These are phyloP conservation scores for Drosophila histrio DNA, from an alignment of 2,888 invertebrate species.

Conservation along the genomic window DNA sequence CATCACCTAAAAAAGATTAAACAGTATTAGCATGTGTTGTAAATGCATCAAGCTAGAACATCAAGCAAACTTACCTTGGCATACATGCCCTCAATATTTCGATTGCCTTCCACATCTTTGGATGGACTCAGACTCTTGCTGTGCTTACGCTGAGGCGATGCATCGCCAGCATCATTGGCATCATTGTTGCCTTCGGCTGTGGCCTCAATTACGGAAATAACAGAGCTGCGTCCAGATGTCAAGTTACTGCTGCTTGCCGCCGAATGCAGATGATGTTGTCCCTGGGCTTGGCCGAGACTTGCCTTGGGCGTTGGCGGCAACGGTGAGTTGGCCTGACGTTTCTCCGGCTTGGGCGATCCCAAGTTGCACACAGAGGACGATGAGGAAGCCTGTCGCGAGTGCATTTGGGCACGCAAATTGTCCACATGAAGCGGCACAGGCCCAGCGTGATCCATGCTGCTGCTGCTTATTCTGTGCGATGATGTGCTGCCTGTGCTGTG, in stretches of 20 bases:
- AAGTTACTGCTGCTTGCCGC: conserved; percentile 82
- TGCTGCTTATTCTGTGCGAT: conserved; percentile 38
- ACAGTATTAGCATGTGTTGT: not conserved
- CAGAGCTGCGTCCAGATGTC: conserved; percentile 83
- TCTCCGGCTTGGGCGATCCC: conserved; percentile 95
- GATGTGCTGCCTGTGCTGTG: conserved; percentile 25
- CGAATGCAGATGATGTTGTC: conserved; percentile 61
- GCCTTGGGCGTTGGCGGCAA: conserved; percentile 90
- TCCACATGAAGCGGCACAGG: conserved; percentile 87
- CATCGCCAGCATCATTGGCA: conserved; percentile 56
- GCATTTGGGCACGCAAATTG: conserved; percentile 86
- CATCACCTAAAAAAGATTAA: conserved; percentile 79
- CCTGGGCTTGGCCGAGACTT: conserved; percentile 58
- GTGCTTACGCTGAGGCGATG: conserved; percentile 81
- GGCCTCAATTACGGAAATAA: conserved; percentile 84
- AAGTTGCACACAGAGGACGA: conserved; percentile 91
- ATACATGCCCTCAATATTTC: conserved; percentile 92
- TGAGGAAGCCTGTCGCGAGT: conserved; percentile 83
- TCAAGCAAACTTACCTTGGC: conserved; percentile 89
- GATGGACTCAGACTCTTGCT: conserved; percentile 86
- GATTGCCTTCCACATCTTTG: conserved; percentile 90
- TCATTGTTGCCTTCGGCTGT: conserved; percentile 71
- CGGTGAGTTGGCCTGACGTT: conserved; percentile 95
- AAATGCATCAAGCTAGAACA: not conserved
- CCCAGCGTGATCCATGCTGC: conserved; percentile 61